These are phyloP conservation scores for Heliocidaris erythrogramma DNA, from an alignment of 35 echinoderm and acorn worm species.

Conservation along the genomic window DNA sequence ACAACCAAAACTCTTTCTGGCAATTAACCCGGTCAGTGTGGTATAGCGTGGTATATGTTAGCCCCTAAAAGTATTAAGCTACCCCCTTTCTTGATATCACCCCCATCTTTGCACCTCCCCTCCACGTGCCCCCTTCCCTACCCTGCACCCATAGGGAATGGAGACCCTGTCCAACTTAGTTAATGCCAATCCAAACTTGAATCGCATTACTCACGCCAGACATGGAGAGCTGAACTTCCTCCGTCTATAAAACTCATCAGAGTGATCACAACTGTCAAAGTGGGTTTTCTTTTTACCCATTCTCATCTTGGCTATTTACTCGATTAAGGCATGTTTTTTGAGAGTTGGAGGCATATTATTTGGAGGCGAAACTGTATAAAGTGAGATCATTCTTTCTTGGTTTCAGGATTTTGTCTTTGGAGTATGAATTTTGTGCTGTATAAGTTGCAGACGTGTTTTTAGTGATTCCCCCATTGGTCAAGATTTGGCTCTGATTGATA, in stretches of 20 bases:
- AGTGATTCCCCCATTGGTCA: not conserved
- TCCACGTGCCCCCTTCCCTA: not conserved
- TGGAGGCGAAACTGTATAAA: no score
- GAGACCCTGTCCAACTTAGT: not conserved
- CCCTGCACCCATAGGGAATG: slow-evolving; percentile 12
- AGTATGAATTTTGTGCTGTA: not conserved
- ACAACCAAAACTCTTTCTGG: no score
- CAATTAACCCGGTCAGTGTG: no score
- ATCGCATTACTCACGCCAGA: not conserved
- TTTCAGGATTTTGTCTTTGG: not conserved
- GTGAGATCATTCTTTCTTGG: not conserved
- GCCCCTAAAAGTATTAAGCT: no score
- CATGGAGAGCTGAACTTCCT: slow-evolving; percentile 9
- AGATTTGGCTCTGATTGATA: not conserved
- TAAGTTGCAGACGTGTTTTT: not conserved
- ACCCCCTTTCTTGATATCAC: no score
- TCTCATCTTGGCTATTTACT: not conserved
- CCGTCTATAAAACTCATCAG: not conserved
- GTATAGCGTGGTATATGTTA: no score
- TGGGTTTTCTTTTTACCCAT: slow-evolving; percentile 19
- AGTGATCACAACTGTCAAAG: not conserved
- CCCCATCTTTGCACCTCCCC: not conserved
- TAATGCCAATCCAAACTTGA: slow-evolving; percentile 11
- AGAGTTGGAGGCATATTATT: not conserved
- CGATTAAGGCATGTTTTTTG: not conserved